These are phyloP conservation scores for Murina feae DNA, from an alignment of 2,113 vertebrate genomes.

Conservation along the genomic window DNA sequence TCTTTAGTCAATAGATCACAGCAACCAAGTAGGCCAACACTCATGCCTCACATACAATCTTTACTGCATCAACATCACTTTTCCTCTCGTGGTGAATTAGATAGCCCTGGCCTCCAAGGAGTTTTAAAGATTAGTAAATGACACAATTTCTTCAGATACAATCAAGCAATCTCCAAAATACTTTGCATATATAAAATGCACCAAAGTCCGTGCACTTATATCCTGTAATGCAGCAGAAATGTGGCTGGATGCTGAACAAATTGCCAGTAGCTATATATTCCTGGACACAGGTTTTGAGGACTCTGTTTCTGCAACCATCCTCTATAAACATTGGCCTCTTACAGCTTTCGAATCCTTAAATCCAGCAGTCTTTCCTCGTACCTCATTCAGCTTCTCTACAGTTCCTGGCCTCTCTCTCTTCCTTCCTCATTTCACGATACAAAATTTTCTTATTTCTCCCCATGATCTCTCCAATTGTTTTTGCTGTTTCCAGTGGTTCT, in stretches of 20 bases:
- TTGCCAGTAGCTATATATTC: background rate
- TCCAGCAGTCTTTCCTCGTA: background rate
- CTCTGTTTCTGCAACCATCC: background rate
- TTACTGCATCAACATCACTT: background rate
- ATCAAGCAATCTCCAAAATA: background rate
- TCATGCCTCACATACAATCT: background rate
- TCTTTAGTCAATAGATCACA: background rate
- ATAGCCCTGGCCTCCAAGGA: background rate
- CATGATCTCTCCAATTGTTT: background rate
- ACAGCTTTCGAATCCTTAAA: background rate
- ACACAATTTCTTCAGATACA: constrained; percentile 3
- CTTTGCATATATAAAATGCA: background rate
- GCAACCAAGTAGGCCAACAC: background rate
- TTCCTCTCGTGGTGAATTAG: background rate
- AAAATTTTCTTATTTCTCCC: background rate
- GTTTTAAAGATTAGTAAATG: background rate
- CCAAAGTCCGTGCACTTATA: background rate
- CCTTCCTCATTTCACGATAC: background rate
- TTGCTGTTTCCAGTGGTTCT: background rate
- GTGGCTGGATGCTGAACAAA: background rate
- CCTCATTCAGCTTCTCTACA: background rate
- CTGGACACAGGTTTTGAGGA: background rate
- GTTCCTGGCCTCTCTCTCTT: background rate
- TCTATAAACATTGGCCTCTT: background rate
- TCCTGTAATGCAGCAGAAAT: background rate